A percentile compares a stretch with the other conserved stretches of the same genome.
phyloP scores from a whole-genome alignment of 2,888 invertebrate genomes.

The Amphiduros pacificus region DNA sequence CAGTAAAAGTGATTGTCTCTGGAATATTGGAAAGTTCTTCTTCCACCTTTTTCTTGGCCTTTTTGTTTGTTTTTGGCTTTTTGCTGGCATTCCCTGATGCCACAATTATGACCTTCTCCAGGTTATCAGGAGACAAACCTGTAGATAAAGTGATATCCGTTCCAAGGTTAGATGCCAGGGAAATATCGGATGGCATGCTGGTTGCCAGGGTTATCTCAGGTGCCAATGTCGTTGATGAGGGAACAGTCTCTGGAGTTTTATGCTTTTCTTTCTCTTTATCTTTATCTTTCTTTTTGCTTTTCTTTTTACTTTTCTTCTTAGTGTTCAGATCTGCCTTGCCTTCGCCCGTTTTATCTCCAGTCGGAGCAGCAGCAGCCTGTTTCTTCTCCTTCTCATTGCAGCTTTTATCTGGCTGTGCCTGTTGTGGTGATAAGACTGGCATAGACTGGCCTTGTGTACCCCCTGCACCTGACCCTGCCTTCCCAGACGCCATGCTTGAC shows the following conservation, averaged over 20 bases:
- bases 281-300: constrained; percentile 10
- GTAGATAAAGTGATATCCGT: not conserved
- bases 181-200: not conserved
- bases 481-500: no score
- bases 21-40: constrained; percentile 28
- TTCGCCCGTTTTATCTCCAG: not conserved
- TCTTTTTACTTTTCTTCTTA: constrained; percentile 33
- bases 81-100: no score
- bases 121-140: not conserved
- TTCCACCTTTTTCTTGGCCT: not conserved
- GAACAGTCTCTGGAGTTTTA: no score
- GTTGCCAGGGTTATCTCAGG: no score
- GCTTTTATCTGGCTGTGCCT: not conserved
- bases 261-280: no score
- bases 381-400: not conserved
- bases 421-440: no score
- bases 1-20: constrained; percentile 48
- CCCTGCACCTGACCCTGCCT: no score
- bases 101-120: not conserved
- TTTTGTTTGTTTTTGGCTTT: not conserved
- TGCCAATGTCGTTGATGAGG: no score
- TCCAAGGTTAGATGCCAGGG: not conserved
- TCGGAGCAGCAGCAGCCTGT: not conserved
- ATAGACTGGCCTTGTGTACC: no score
- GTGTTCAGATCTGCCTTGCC: constrained; percentile 4